These are phyloP conservation scores for Polyommatus iphigenia DNA, from an alignment of 2,888 invertebrate genomes.

Conservation along the genomic window DNA sequence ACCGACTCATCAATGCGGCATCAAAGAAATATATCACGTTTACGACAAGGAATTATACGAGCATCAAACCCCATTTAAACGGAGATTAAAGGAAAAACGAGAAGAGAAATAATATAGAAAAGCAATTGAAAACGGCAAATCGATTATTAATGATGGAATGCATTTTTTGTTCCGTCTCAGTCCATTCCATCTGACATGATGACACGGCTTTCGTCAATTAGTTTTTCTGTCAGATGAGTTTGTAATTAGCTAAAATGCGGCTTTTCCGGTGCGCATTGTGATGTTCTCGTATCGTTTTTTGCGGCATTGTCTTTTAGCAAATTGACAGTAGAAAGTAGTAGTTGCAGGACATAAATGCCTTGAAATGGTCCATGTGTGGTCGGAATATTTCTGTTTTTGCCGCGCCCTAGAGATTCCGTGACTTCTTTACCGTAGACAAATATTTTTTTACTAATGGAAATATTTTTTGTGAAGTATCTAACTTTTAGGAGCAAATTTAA, in stretches of 20 bases:
- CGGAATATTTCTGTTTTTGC: conserved; percentile 20
- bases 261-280: conserved; percentile 61
- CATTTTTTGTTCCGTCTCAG: conserved; percentile 53
- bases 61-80: not conserved
- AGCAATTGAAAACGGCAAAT: conserved; percentile 44
- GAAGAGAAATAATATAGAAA: conserved; percentile 32
- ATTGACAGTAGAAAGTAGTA: conserved; percentile 36
- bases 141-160: conserved; percentile 46
- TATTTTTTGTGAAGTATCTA: not conserved
- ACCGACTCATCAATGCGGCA: not conserved
- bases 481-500: not conserved
- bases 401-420: not conserved
- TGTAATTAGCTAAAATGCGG: conserved; percentile 59
- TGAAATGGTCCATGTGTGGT: conserved; percentile 36
- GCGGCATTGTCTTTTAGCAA: conserved; percentile 35
- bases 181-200: conserved; percentile 54
- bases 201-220: conserved; percentile 59
- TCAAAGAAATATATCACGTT: not conserved
- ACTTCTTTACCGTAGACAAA: not conserved
- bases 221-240: conserved; percentile 56
- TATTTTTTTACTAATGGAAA: not conserved
- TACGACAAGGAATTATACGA: not conserved
- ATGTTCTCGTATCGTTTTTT: conserved; percentile 42
- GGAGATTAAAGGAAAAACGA: conserved; percentile 12
- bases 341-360: conserved; percentile 39